These are phyloP conservation scores for Macropus fuliginosus DNA, from an alignment of 2,797 vertebrate genomes.

Conservation along the genomic window DNA sequence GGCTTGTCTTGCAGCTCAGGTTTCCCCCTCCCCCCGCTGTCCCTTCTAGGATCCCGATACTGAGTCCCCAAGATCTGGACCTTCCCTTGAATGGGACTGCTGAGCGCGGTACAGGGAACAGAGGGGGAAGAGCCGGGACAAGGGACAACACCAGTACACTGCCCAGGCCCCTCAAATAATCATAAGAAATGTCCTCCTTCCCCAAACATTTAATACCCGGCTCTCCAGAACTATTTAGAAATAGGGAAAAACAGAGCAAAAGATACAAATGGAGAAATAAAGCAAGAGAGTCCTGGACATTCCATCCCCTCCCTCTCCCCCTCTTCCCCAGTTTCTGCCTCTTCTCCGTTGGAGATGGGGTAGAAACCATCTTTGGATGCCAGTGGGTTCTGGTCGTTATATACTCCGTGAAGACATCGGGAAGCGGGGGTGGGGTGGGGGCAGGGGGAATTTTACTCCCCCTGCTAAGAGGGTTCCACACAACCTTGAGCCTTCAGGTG, in stretches of 20 bases:
- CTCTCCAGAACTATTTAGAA: background rate
- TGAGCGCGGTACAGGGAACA: background rate
- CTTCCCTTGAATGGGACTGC: background rate
- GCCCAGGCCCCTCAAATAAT: background rate
- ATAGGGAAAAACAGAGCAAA: background rate
- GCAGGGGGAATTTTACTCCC: background rate
- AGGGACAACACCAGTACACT: background rate
- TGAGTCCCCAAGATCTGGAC: background rate
- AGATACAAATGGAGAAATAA: background rate
- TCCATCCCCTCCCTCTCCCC: background rate
- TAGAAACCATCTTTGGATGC: background rate
- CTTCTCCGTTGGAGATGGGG: background rate
- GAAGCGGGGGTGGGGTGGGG: background rate
- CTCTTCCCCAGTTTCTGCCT: background rate
- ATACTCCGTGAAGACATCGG: background rate
- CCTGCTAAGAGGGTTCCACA: background rate
- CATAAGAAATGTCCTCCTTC: background rate
- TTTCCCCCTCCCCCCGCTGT: background rate
- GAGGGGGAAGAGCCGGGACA: background rate
- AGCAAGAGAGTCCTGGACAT: background rate
- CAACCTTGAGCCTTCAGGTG: background rate
- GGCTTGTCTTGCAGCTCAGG: background rate
- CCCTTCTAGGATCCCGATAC: background rate
- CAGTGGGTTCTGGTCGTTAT: background rate
- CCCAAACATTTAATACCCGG: background rate